Evolutionary conservation across 2,113 vertebrate genomes (phyloP).

Genomic region (Cavia porcellus): DNA sequence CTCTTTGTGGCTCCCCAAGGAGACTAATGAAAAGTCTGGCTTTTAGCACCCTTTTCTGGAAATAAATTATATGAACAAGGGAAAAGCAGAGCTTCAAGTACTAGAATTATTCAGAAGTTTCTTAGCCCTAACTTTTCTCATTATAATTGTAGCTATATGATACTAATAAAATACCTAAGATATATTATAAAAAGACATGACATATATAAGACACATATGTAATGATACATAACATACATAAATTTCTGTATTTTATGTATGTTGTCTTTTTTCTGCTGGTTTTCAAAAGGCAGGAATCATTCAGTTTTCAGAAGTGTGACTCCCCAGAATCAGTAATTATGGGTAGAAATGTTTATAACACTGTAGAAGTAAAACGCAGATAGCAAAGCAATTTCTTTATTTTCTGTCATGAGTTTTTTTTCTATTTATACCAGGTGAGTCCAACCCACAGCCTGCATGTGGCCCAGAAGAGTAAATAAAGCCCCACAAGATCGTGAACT

Average conservation of each 20-base stretch:
- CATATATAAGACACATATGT: not conserved
- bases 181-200: not conserved
- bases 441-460: not conserved
- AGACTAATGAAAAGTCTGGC: not conserved
- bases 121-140: not conserved
- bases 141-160: not conserved
- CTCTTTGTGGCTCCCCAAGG: not conserved
- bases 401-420: not conserved
- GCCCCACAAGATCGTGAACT: not conserved
- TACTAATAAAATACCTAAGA: not conserved
- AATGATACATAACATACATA: not conserved
- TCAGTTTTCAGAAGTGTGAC: not conserved
- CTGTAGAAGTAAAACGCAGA: not conserved
- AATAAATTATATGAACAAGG: not conserved
- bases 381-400: not conserved
- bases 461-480: not conserved
- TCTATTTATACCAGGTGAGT: not conserved
- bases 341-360: not conserved
- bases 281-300: not conserved
- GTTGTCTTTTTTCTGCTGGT: not conserved
- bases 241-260: not conserved
- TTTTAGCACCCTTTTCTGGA: not conserved
- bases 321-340: not conserved
- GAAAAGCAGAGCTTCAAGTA: not conserved
- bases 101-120: not conserved